A percentile compares a stretch with the other conserved stretches of the same genome.
These are phyloP conservation scores for Penaeus vannamei DNA, from an alignment of 1,140 invertebrate species.

Conservation along the genomic window DNA sequence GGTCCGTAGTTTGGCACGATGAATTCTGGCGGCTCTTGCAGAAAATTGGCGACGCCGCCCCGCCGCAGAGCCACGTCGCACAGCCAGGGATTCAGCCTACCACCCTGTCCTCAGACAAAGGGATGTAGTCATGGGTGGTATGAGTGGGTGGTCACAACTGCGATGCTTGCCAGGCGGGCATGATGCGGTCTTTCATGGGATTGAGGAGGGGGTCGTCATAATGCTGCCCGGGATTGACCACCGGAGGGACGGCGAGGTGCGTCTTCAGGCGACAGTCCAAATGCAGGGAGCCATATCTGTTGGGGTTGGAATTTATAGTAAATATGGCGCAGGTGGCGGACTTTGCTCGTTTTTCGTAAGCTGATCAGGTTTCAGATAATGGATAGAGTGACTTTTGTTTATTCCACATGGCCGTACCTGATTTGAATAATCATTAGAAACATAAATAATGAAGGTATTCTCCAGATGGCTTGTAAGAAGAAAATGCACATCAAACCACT, in stretches of 20 bases:
- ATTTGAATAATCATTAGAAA: no score
- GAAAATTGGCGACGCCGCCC: constrained; percentile 44
- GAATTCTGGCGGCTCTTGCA: constrained; percentile 63
- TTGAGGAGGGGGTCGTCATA: constrained; percentile 67
- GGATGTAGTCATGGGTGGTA: constrained; percentile 38
- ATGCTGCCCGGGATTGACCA: constrained; percentile 60
- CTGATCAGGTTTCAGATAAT: no score
- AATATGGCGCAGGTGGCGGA: background rate
- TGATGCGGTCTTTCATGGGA: constrained; percentile 64
- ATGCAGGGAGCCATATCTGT: constrained; percentile 63
- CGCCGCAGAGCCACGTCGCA: constrained; percentile 55
- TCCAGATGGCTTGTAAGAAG: no score
- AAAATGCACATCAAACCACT: no score
- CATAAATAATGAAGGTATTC: no score
- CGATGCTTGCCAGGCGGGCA: constrained; percentile 68
- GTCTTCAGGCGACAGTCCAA: constrained; percentile 67
- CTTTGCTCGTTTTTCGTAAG: background rate
- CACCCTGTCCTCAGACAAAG: constrained; percentile 49
- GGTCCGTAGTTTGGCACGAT: constrained; percentile 60
- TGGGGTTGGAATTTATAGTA: background rate
- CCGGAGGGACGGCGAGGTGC: constrained; percentile 58
- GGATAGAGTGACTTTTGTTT: no score
- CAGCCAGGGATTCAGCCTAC: constrained; percentile 51
- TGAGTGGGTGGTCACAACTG: constrained; percentile 67
- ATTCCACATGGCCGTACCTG: background rate